Evolutionary conservation across 2,113 vertebrate species (phyloP), one percentile per base, ranked within the genome.

Genomic region (Zapornia atra): DNA sequence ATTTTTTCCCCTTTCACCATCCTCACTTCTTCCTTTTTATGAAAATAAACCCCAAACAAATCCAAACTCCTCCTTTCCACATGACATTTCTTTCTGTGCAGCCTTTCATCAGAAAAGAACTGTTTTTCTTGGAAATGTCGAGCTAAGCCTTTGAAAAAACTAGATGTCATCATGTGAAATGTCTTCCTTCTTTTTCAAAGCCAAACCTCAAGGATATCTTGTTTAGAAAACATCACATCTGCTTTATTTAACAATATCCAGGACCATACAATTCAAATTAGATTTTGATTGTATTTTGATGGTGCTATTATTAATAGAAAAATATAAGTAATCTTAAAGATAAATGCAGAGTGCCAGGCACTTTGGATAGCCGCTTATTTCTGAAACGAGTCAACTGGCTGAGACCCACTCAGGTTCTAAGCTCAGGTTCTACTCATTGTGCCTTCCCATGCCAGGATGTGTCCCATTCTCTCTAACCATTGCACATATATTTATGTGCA

Each of bases 81-180:
- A 50, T 73, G 95, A 87, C 83, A 95, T 80, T 87, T 92, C 61
- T 85, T 94, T 76, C 90, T 79, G 66, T 77, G 77, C 70, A 94
- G 73, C 44, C 95, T 97, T 95, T 96, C 77, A 95, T 95, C 94
- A 94, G 86, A 84, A 66, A 84, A 94, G 44, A 85, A 42, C n/a
- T 24, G 19, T 87, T 95, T 96, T 93, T 93, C 94, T 96, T 94
- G 91, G 94, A 97, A 94, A 85, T 46, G 65, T 94, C 6, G 2
- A 92, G 70, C 83, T 89, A 91, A 95, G 84, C 73, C 91, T 95
- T 96, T 96, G 95, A 94, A 95, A 96, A 95, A 94, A 85, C 64
- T 33, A 86, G 51, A 75, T 87, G 83, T 91, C 92, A 76, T 31
- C 91, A 28, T 76, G 70, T 91, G 77, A 95, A 95, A 87, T 0